Conservation (phyloP, 2,797 vertebrate genomes). For the Botia kubotai region DNA sequence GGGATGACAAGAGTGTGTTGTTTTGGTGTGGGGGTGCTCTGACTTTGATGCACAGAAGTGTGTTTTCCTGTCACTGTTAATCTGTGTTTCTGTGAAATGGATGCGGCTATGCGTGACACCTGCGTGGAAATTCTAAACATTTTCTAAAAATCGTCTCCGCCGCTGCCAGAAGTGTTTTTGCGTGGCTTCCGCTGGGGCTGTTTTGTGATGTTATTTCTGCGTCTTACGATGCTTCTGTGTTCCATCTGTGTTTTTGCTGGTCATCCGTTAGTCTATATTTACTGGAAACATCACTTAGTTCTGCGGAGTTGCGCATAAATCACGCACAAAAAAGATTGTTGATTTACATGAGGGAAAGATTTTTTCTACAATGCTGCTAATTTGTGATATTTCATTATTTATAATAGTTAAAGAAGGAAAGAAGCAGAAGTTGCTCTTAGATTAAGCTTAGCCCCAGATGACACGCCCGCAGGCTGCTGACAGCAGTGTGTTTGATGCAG, state of each 20-base stretch:
- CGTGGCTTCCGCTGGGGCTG: neutral
- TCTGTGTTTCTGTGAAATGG: slow-evolving; percentile 48
- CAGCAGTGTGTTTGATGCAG: neutral
- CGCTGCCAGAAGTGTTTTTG: slow-evolving; percentile 36
- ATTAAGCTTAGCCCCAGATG: neutral
- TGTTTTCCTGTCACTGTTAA: slow-evolving; percentile 26
- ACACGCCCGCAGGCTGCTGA: neutral
- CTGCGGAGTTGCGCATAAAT: slow-evolving; percentile 14
- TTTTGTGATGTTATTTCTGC: slow-evolving; percentile 7
- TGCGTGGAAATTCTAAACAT: slow-evolving; percentile 24
- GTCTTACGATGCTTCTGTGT: too few relatives aligned
- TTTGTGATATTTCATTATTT: neutral
- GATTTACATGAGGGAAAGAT: neutral
- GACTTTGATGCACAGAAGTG: slow-evolving; percentile 33
- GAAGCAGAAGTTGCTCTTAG: neutral
- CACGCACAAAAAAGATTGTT: neutral
- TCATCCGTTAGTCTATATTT: neutral
- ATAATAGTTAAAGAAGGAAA: neutral
- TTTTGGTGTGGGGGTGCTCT: slow-evolving; percentile 25
- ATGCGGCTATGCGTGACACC: slow-evolving; percentile 44
- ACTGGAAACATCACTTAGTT: slow-evolving; percentile 14
- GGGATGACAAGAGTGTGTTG: slow-evolving; percentile 36
- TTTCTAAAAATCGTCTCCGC: slow-evolving; percentile 8
- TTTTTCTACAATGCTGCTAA: neutral
- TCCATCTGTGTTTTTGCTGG: neutral